Percentiles rank a stretch among this genome's conserved stretches.
phyloP scores from a whole-genome alignment of 1,140 invertebrate genomes.

The Lysiphlebus fabarum region DNA sequence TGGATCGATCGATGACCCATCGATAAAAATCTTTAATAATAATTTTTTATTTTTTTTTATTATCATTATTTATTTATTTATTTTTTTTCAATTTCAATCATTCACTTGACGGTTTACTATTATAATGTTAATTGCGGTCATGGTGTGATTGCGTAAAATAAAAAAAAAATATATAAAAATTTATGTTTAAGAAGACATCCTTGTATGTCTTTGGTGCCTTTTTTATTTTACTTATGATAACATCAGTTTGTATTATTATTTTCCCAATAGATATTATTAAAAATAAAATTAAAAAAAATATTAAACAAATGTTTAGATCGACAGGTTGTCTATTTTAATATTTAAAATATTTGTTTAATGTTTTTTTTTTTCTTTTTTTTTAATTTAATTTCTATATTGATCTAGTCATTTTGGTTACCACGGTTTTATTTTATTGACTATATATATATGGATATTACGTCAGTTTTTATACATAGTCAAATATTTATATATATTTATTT shows the following conservation, averaged over 20 bases:
- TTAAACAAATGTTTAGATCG: no score
- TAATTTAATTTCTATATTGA: neutral
- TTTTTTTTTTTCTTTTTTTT: slow-evolving; percentile 4
- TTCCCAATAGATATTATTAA: neutral
- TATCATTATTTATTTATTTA: no score
- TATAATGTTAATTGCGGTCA: slow-evolving; percentile 26
- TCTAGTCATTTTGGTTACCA: no score
- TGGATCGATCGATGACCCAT: slow-evolving; percentile 18
- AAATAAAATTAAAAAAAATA: neutral
- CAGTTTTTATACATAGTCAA: neutral
- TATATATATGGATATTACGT: slow-evolving; percentile 16
- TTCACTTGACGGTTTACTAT: neutral
- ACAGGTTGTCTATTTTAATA: neutral
- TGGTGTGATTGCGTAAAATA: slow-evolving; percentile 17
- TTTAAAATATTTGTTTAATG: neutral
- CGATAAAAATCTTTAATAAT: slow-evolving; percentile 14
- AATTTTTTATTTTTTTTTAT: no score
- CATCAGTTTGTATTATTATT: neutral
- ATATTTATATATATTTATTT: neutral
- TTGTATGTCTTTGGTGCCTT: neutral
- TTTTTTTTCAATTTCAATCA: neutral
- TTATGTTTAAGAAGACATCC: neutral
- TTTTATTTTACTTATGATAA: neutral
- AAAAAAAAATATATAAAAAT: slow-evolving; percentile 8
- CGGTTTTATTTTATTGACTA: neutral